Evolutionary conservation across 2,888 invertebrate genomes (phyloP).

Genomic region (Luperina nickerlii): DNA sequence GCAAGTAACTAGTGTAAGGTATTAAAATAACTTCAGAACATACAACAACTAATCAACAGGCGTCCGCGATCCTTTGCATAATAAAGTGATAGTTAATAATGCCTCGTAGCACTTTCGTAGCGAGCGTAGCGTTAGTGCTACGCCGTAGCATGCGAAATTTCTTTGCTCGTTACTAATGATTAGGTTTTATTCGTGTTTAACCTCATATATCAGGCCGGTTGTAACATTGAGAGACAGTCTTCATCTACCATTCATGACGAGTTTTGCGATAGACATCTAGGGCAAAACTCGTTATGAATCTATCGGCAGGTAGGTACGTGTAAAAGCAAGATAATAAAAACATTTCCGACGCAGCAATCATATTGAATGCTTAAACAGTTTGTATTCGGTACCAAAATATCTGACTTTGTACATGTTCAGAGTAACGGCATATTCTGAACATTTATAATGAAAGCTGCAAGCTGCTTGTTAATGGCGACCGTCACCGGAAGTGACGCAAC

Average conservation of each 20-base stretch:
- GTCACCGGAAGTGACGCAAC: slow-evolving; percentile 34
- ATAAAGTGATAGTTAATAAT: neutral
- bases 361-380: neutral
- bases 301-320: neutral
- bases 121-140: neutral
- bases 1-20: too few relatives aligned
- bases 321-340: neutral
- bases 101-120: neutral
- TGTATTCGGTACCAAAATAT: neutral
- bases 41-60: neutral
- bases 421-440: slow-evolving; percentile 7
- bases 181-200: neutral
- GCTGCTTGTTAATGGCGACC: slow-evolving; percentile 17
- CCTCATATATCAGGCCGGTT: too few relatives aligned
- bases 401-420: neutral
- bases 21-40: neutral
- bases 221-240: neutral
- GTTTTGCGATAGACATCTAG: neutral
- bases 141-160: slow-evolving; percentile 8
- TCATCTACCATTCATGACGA: neutral
- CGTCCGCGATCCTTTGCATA: neutral
- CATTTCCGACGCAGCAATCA: neutral
- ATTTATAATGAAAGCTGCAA: slow-evolving; percentile 35
- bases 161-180: neutral
- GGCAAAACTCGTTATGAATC: neutral